A percentile compares a stretch with the other conserved stretches of the same genome.
These are phyloP conservation scores for Lucilia sericata DNA, from an alignment of 1,140 invertebrate species.

Conservation along the genomic window DNA sequence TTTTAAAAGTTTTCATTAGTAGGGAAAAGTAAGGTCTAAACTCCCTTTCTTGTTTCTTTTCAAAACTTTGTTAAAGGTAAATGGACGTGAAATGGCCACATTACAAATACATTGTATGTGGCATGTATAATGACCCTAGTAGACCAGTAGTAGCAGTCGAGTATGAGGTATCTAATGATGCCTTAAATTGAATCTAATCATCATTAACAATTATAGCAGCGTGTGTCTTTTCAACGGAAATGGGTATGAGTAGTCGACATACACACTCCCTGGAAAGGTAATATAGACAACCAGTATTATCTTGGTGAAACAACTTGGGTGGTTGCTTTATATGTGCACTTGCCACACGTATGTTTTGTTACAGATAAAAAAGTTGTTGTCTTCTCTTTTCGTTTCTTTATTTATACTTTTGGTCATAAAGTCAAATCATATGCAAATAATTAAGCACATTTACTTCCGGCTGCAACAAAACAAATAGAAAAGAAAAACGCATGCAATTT, in stretches of 20 bases:
- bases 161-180: constrained; percentile 64
- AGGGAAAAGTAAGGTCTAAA: too few relatives aligned
- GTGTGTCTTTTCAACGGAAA: neutral
- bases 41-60: too few relatives aligned
- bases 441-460: constrained; percentile 57
- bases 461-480: neutral
- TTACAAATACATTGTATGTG: too few relatives aligned
- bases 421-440: constrained; percentile 68
- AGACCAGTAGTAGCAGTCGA: neutral
- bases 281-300: too few relatives aligned
- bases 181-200: constrained; percentile 68
- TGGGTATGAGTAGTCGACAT: too few relatives aligned
- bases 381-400: neutral
- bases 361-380: neutral
- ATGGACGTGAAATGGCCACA: too few relatives aligned
- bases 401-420: constrained; percentile 54
- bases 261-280: too few relatives aligned
- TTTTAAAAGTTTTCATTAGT: too few relatives aligned
- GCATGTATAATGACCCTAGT: too few relatives aligned
- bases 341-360: neutral
- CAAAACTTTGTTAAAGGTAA: too few relatives aligned
- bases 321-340: too few relatives aligned
- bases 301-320: too few relatives aligned
- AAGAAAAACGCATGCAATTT: neutral
- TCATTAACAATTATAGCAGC: constrained; percentile 63